These are phyloP conservation scores for Rutilus rutilus DNA, from an alignment of 2,113 vertebrate species.

Conservation along the genomic window DNA sequence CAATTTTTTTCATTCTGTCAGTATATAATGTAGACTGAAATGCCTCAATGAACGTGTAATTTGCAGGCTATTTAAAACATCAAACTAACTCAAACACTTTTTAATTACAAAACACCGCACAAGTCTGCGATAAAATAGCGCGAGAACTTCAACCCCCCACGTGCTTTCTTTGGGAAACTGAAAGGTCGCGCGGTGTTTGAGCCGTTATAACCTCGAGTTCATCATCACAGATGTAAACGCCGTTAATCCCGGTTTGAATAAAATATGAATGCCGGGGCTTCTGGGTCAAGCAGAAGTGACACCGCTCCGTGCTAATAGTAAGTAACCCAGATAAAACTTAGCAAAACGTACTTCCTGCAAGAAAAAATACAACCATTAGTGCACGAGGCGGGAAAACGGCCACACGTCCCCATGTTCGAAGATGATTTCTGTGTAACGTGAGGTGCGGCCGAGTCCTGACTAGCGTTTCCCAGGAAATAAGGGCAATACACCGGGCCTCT, in stretches of 20 bases:
- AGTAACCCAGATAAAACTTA: neutral
- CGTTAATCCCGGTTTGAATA: slow-evolving; percentile 53
- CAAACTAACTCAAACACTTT: neutral
- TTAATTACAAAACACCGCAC: slow-evolving; percentile 1
- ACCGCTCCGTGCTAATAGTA: slow-evolving; percentile 6
- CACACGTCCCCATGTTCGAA: slow-evolving; percentile 31
- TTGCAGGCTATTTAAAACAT: neutral
- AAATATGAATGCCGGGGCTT: slow-evolving; percentile 52
- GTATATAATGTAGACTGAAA: neutral
- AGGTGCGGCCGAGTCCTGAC: slow-evolving; percentile 55
- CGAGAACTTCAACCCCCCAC: neutral
- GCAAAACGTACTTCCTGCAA: neutral
- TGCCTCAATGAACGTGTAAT: neutral
- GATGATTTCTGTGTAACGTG: slow-evolving; percentile 59
- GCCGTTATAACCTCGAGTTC: slow-evolving; percentile 34
- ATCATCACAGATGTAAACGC: slow-evolving; percentile 21
- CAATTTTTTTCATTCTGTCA: no score
- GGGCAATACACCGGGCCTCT: slow-evolving; percentile 62
- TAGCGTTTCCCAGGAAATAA: slow-evolving; percentile 65
- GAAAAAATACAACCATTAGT: neutral
- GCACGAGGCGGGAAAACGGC: neutral
- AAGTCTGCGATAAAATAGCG: slow-evolving; percentile 28
- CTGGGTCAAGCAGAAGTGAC: slow-evolving; percentile 45
- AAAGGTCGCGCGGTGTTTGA: neutral
- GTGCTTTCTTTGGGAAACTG: neutral